phyloP scores from a whole-genome alignment of 2,888 invertebrate genomes.

The Zonitis immaculata region DNA sequence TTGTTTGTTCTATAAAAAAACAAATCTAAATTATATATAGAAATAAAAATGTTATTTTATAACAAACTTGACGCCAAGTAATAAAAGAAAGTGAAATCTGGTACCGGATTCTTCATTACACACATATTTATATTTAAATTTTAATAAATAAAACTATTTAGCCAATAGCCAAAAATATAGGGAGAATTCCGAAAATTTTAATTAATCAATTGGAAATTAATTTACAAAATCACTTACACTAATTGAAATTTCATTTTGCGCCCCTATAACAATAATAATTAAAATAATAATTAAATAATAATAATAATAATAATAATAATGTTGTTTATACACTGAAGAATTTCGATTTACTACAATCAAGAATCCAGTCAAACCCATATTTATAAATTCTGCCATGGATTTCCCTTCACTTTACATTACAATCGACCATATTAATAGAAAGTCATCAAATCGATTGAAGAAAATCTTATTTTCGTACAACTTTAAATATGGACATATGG shows the following conservation, averaged over 20 bases:
- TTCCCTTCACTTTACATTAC: slow-evolving; percentile 49
- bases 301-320: no score
- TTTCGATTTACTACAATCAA: slow-evolving; percentile 42
- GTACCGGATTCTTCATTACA: slow-evolving; percentile 1
- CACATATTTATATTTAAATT: no score
- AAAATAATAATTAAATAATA: no score
- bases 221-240: slow-evolving; percentile 35
- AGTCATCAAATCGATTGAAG: slow-evolving; percentile 8
- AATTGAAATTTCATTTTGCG: slow-evolving; percentile 40
- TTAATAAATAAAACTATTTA: no score
- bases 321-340: slow-evolving; percentile 38
- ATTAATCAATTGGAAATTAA: neutral
- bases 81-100: slow-evolving; percentile 1
- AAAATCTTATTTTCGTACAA: neutral
- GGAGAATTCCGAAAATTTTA: no score
- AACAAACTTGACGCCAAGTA: neutral
- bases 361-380: slow-evolving; percentile 42
- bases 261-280: no score
- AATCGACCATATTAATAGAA: slow-evolving; percentile 37
- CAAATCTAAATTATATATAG: no score
- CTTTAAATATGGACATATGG: neutral
- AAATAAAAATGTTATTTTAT: no score
- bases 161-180: no score
- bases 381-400: slow-evolving; percentile 46
- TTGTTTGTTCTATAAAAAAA: no score